Evolutionary conservation across 2,113 vertebrate species (phyloP), one percentile per base, ranked within the genome.

Genomic region (Myxocyprinus asiaticus): DNA sequence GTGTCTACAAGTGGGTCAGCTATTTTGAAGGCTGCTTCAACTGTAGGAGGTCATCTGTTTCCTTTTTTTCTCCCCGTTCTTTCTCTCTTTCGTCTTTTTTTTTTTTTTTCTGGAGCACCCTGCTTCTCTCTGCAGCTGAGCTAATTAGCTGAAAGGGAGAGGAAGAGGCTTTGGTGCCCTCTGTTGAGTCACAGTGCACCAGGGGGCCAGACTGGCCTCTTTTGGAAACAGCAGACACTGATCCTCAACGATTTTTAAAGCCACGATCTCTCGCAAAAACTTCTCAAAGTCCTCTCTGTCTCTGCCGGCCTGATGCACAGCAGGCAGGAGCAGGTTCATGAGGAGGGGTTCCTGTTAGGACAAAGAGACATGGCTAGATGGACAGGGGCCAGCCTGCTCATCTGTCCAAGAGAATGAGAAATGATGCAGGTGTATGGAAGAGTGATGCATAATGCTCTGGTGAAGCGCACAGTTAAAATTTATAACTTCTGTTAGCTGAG

Each of bases 1-100:
- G 76, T 92, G 81, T 91, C 90, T 88, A 89, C 88, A 95, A 95
- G 92, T 94, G 90, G 91, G 93, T 86, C 94, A 94, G 89, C 91
- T 94, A 93, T 93, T 93, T 94, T 89, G 85, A 90, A 87, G 87
- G 87, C 89, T 86, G 88, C 90, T 81, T 82, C 86, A 86, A 89
- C 90, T 90, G 88, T 77, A 84, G 81, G 75, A 92, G 91, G 88
- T 91, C 89, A 84, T 85, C 53, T 58, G 64, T 80, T 77, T 85
- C 44, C 83, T 89, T 61, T 77, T 79, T 59, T 85, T 88, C 51
- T 81, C 76, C 82, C 76, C 70, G 50, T 7, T 82, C 81, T 86
- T 84, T 88, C 78, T 88, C 87, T 88, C 86, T 81, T 82, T 77
- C 86, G 85, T 88, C 87, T 78, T 77, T 82, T 76, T 65, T 12